phyloP scores from a whole-genome alignment of 2,797 vertebrate species.

The Syngnathus rostellatus region DNA sequence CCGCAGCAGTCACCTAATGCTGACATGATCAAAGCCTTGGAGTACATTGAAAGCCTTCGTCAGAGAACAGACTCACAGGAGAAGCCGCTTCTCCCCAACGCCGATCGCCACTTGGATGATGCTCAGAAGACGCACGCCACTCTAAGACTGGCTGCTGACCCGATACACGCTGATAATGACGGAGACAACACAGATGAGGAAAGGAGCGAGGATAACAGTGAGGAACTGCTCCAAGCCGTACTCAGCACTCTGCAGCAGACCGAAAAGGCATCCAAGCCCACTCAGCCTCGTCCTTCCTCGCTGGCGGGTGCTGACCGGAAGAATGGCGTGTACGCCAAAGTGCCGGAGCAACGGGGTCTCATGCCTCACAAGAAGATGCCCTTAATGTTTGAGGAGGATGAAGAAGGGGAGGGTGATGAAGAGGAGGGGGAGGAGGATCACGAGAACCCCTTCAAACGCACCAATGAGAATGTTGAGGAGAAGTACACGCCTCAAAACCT shows the following conservation, averaged over 20 bases:
- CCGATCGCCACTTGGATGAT: conserved; percentile 33
- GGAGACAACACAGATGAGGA: conserved; percentile 60
- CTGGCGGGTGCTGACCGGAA: conserved; percentile 13
- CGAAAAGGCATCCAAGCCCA: conserved; percentile 66
- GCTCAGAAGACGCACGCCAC: conserved; percentile 54
- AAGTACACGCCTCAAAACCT: conserved; percentile 92
- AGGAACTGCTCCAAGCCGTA: conserved; percentile 80
- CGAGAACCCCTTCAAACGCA: conserved; percentile 81
- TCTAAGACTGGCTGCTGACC: conserved; percentile 41
- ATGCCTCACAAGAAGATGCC: conserved; percentile 71
- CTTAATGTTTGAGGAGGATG: conserved; percentile 75
- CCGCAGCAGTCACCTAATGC: conserved; percentile 68
- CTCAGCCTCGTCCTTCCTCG: conserved; percentile 41
- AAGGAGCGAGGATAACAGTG: conserved; percentile 72
- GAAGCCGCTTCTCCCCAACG: conserved; percentile 38
- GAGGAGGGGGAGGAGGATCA: conserved; percentile 20
- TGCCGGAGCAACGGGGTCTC: conserved; percentile 45
- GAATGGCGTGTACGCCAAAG: conserved; percentile 10
- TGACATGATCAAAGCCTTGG: conserved; percentile 89
- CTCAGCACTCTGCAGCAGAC: conserved; percentile 79
- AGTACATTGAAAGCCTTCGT: conserved; percentile 85
- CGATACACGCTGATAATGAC: conserved; percentile 19
- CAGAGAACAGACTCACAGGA: conserved; percentile 70
- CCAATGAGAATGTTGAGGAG: conserved; percentile 90
- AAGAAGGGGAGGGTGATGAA: conserved; percentile 67